phyloP scores from a whole-genome alignment of 2,888 invertebrate species.

The Prostheceraeus crozeri region DNA sequence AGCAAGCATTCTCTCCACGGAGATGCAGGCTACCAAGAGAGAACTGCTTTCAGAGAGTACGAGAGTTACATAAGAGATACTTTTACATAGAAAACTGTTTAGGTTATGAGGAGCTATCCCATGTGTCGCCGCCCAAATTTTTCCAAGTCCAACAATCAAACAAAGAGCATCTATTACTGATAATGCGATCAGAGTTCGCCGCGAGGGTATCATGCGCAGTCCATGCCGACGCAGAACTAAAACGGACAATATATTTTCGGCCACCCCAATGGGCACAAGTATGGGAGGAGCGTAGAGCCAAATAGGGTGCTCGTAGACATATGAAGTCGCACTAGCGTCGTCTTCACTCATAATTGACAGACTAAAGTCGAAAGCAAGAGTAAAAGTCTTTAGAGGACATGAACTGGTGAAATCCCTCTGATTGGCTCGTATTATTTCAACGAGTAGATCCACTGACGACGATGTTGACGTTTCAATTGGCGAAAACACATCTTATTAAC shows the following conservation, averaged over 20 bases:
- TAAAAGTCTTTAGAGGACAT: too few species aligned
- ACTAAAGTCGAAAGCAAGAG: too few species aligned
- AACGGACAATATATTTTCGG: constrained; percentile 31
- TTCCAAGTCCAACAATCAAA: constrained; percentile 15
- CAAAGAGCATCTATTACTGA: constrained; percentile 8
- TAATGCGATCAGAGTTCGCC: constrained; percentile 26
- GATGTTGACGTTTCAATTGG: too few species aligned
- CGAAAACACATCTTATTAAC: too few species aligned
- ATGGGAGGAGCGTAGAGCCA: constrained; percentile 5
- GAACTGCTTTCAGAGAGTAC: constrained; percentile 22
- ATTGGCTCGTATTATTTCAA: too few species aligned
- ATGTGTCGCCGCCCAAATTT: constrained; percentile 21
- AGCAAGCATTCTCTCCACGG: constrained; percentile 23
- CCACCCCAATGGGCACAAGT: constrained; percentile 25
- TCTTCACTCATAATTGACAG: too few species aligned
- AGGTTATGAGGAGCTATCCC: not conserved
- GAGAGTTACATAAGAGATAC: constrained; percentile 14
- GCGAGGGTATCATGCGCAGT: constrained; percentile 25
- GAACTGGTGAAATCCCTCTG: too few species aligned
- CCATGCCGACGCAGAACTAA: constrained; percentile 3
- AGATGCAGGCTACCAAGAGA: constrained; percentile 25
- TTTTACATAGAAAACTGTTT: constrained; percentile 18
- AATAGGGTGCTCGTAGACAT: too few species aligned
- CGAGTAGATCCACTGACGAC: too few species aligned
- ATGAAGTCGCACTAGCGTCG: too few species aligned